These are phyloP conservation scores for Platysternon megacephalum DNA, from an alignment of 2,113 vertebrate species.

Conservation along the genomic window DNA sequence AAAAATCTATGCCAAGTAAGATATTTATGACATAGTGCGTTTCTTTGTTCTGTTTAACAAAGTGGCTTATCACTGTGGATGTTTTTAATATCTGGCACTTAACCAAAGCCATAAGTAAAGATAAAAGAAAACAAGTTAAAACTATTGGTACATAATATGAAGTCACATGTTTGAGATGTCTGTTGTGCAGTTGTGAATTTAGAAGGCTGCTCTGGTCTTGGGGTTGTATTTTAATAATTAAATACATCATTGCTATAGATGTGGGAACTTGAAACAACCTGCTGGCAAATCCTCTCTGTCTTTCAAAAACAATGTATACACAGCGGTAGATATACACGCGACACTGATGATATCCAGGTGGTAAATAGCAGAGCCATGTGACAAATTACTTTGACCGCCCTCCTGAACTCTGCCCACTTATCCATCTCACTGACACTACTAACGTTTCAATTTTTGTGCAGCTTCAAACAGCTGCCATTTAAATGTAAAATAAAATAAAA, in stretches of 20 bases:
- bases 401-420: neutral
- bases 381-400: neutral
- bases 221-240: conserved; percentile 14
- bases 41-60: conserved; percentile 51
- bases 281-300: neutral
- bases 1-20: conserved; percentile 44
- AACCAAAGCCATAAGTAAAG: neutral
- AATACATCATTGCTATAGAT: neutral
- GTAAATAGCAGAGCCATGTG: neutral
- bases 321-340: neutral
- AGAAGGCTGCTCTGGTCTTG: neutral
- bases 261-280: neutral
- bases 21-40: conserved; percentile 11
- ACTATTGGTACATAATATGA: neutral
- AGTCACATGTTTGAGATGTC: neutral
- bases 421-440: neutral
- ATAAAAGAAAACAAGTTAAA: conserved; percentile 25
- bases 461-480: neutral
- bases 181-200: neutral
- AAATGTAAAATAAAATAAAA: neutral
- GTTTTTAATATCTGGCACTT: conserved; percentile 7
- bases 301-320: neutral
- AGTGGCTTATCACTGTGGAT: conserved; percentile 13
- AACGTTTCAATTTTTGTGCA: neutral
- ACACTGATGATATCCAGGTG: neutral